Conservation (phyloP, 37 sponge, comb jelly and placozoan species). For the Corticium candelabrum region DNA sequence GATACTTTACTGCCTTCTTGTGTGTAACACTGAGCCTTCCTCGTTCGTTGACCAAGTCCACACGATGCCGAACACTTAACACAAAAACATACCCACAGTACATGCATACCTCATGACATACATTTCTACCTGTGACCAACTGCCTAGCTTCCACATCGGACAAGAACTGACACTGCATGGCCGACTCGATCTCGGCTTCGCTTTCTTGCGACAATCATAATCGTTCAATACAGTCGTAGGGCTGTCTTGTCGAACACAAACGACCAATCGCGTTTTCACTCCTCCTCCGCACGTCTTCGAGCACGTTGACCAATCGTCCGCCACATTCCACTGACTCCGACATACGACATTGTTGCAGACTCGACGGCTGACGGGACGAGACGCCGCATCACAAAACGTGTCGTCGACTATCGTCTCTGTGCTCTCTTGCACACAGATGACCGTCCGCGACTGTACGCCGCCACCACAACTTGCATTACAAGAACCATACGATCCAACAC, state of each 20-base stretch:
- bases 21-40: background rate
- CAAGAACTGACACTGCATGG: background rate
- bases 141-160: background rate
- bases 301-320: background rate
- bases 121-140: background rate
- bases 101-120: background rate
- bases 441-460: background rate
- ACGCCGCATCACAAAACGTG: background rate
- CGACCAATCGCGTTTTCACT: background rate
- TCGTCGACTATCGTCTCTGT: background rate
- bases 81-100: background rate
- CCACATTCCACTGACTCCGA: background rate
- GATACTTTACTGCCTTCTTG: no score
- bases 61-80: background rate
- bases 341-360: background rate
- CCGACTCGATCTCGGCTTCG: background rate
- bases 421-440: background rate
- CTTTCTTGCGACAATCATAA: background rate
- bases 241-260: background rate
- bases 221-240: background rate
- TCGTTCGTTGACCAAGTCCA: background rate
- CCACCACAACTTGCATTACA: background rate
- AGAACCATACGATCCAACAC: background rate
- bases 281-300: background rate
- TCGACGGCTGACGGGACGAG: background rate